These are phyloP conservation scores for Delia radicum DNA, from an alignment of 1,140 invertebrate genomes.

Conservation along the genomic window DNA sequence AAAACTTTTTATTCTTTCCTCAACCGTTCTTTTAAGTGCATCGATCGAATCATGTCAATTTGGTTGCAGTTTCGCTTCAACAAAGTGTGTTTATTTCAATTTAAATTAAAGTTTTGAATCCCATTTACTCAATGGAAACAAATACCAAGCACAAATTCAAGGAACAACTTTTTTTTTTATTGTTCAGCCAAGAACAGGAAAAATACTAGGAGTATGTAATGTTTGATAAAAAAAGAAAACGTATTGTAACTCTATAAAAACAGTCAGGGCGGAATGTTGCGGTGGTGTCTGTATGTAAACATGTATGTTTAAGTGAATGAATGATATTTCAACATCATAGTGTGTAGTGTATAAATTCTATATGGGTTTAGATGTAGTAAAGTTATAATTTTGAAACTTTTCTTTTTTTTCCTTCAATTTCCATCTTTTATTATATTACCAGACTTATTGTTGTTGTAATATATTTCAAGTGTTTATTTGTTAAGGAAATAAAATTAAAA, in stretches of 20 bases:
- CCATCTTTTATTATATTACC: neutral
- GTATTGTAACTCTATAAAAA: no score
- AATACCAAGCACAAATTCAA: neutral
- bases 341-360: no score
- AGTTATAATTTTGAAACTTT: neutral
- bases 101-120: neutral
- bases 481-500: neutral
- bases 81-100: neutral
- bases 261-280: no score
- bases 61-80: neutral
- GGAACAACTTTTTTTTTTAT: no score
- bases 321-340: no score
- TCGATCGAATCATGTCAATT: neutral
- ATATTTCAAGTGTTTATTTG: neutral
- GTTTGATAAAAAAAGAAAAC: no score
- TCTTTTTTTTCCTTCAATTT: neutral
- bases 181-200: no score
- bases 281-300: no score
- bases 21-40: neutral
- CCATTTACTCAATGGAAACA: neutral
- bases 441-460: neutral
- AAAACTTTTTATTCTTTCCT: no score
- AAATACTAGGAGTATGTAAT: no score
- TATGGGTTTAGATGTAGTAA: neutral
- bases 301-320: no score